Conservation (phyloP, 2,113 vertebrate genomes). For the Haemorhous mexicanus region DNA sequence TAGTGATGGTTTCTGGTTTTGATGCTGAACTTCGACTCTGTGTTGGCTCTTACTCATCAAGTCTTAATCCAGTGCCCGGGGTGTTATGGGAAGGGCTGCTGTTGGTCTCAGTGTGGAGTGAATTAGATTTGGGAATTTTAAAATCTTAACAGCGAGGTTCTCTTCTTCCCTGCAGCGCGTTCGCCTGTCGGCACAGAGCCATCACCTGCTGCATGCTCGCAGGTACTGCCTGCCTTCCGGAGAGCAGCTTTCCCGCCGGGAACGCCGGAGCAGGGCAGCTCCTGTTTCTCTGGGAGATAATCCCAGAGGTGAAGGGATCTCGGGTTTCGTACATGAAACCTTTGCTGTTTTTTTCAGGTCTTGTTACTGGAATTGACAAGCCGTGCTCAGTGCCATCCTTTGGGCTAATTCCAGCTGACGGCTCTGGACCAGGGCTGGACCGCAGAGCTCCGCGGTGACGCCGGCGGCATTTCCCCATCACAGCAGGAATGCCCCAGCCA, state of each 20-base stretch:
- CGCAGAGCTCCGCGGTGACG: not conserved
- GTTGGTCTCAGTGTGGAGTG: not conserved
- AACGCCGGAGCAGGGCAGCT: not conserved
- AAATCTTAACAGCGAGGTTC: not conserved
- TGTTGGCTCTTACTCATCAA: not conserved
- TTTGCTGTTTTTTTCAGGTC: not conserved
- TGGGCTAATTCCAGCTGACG: not conserved
- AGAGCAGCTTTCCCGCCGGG: not conserved
- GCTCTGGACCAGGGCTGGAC: not conserved
- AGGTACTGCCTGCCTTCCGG: not conserved
- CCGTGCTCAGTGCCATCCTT: not conserved
- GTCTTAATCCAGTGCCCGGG: not conserved
- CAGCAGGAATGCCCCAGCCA: not conserved
- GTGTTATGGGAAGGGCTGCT: not conserved
- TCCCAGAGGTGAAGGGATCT: not conserved
- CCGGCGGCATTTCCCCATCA: not conserved
- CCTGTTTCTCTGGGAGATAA: not conserved
- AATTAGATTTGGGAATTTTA: not conserved
- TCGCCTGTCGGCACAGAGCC: not conserved
- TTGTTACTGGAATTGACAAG: not conserved
- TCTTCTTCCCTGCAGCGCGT: rapidly evolving
- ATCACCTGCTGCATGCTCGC: not conserved
- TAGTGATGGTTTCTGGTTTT: not conserved
- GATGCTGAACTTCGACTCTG: not conserved
- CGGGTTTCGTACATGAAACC: not conserved